These are phyloP conservation scores for Alethe diademata DNA, from an alignment of 2,113 vertebrate species.

Conservation along the genomic window DNA sequence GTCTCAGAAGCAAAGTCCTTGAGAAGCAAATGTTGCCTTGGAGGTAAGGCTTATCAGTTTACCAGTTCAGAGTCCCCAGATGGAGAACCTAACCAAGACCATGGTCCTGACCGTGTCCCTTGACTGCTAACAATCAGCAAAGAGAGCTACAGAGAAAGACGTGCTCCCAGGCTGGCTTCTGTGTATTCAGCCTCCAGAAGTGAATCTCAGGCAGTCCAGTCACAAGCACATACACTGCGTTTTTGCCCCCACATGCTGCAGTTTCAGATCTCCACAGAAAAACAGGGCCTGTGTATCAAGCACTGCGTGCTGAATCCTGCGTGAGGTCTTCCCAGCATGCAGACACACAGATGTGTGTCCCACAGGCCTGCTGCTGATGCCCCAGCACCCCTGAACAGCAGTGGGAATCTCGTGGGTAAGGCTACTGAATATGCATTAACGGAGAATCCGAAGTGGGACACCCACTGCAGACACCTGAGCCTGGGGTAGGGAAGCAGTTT, in stretches of 20 bases:
- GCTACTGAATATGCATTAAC: neutral
- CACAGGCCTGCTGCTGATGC: neutral
- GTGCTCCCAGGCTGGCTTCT: neutral
- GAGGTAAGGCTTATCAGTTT: neutral
- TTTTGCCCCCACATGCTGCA: neutral
- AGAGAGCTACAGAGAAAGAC: neutral
- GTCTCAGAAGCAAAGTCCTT: neutral
- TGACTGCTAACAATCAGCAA: neutral
- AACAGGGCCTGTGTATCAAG: fast-evolving
- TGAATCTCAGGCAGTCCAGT: neutral
- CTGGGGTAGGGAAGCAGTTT: neutral
- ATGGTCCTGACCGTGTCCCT: neutral
- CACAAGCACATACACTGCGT: neutral
- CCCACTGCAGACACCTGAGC: neutral
- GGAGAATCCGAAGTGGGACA: neutral
- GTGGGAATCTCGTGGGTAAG: neutral
- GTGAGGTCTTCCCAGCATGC: fast-evolving
- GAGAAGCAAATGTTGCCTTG: neutral
- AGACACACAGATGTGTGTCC: neutral
- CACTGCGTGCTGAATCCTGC: neutral
- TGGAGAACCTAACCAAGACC: neutral
- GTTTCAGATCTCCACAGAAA: neutral
- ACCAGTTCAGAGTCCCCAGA: neutral
- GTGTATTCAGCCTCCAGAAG: neutral
- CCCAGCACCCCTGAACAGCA: neutral